phyloP scores from a whole-genome alignment of 2,113 vertebrate species.

The Struthio camelus region DNA sequence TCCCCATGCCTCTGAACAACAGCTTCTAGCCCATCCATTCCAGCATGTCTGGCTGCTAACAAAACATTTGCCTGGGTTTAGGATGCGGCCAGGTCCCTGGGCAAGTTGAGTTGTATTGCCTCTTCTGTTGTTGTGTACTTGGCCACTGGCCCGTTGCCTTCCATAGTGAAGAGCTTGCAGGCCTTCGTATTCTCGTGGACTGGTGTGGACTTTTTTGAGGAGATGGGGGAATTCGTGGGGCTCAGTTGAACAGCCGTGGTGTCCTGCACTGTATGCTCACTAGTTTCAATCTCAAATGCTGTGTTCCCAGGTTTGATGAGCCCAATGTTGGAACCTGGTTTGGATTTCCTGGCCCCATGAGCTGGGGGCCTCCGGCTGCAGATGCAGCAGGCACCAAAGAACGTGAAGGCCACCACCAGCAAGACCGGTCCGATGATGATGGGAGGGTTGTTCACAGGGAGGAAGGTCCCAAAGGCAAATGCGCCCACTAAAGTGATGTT shows the following conservation, averaged over 20 bases:
- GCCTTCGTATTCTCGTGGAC: slow-evolving; percentile 31
- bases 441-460: slow-evolving; percentile 85
- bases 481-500: slow-evolving; percentile 96
- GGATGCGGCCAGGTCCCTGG: slow-evolving; percentile 68
- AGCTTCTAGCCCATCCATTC: not conserved
- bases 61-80: slow-evolving; percentile 39
- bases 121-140: slow-evolving; percentile 63
- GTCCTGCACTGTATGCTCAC: slow-evolving; percentile 93
- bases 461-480: slow-evolving; percentile 87
- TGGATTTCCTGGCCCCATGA: slow-evolving; percentile 58
- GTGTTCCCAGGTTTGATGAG: slow-evolving; percentile 81
- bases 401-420: slow-evolving; percentile 84
- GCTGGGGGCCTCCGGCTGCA: slow-evolving; percentile 81
- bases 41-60: not conserved
- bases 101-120: slow-evolving; percentile 73
- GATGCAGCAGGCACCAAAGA: slow-evolving; percentile 89
- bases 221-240: slow-evolving; percentile 86
- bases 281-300: slow-evolving; percentile 92
- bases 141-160: slow-evolving; percentile 64
- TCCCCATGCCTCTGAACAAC: not conserved
- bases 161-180: slow-evolving; percentile 75
- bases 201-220: slow-evolving; percentile 84
- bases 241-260: slow-evolving; percentile 92
- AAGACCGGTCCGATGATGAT: slow-evolving; percentile 90
- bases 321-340: slow-evolving; percentile 76